phyloP scores from a whole-genome alignment of 2,888 invertebrate genomes.

The Corythucha ciliata region DNA sequence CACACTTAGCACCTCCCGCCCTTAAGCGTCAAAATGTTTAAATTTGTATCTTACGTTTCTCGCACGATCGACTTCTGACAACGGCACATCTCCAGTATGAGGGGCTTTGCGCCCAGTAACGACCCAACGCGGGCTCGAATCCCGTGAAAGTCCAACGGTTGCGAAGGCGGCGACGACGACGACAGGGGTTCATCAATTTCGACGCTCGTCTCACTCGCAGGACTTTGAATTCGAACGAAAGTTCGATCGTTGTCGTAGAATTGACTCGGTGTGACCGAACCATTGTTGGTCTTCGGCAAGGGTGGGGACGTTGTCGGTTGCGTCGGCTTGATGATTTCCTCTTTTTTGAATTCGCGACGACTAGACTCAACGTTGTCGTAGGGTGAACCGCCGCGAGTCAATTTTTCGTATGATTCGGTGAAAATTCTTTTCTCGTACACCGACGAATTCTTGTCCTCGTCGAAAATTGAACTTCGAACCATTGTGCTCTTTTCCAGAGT shows the following conservation, averaged over 20 bases:
- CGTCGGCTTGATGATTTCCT: neutral
- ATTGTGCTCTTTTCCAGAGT: no score
- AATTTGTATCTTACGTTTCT: neutral
- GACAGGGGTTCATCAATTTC: conserved; percentile 8
- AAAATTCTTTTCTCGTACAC: conserved; percentile 22
- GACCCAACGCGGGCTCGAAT: conserved; percentile 16
- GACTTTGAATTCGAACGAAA: no score
- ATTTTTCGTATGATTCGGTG: conserved; percentile 24
- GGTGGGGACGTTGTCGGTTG: no score
- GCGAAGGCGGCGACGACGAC: conserved; percentile 1
- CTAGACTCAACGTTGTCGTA: conserved; percentile 29
- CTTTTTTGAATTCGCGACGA: conserved; percentile 20
- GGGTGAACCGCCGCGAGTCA: conserved; percentile 20
- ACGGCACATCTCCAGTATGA: neutral
- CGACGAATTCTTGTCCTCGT: no score
- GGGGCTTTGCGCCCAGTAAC: conserved; percentile 18
- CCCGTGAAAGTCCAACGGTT: conserved; percentile 15
- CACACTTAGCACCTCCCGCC: neutral
- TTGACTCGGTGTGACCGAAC: conserved; percentile 21
- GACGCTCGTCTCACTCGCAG: no score
- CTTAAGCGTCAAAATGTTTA: neutral
- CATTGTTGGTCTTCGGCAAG: neutral
- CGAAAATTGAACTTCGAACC: no score
- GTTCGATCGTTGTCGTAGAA: conserved; percentile 25
- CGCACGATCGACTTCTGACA: no score